Evolutionary conservation across 2,888 invertebrate species (phyloP), one percentile per base, ranked within the genome.

Genomic region (Pristionchus maxplancki): DNA sequence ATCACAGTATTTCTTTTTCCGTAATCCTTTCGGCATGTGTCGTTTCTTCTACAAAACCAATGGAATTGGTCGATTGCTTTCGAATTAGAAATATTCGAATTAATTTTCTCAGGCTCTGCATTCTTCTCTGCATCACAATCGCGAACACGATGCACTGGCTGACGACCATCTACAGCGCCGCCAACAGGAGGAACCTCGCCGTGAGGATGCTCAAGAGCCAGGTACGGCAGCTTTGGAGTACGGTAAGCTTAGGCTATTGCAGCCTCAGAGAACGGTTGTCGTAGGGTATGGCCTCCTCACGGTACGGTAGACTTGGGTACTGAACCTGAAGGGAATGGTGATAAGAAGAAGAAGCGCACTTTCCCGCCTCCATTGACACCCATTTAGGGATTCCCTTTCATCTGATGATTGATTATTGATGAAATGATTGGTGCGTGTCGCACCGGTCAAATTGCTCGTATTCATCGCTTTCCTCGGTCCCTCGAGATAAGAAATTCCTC

Each of bases 91-190:
- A n/a, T n/a, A n/a, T n/a, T n/a, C n/a, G n/a, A 31, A 67, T 6
- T 5, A 31, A 31, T 20, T 53, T 15, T 58, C n/a, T 34, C 34
- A 58, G 83, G 83, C 28, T 85, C 28, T 64, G 62, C 24, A 24
- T 87, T 13, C 74, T 87, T 6, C 87, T 87, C 31, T 44, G 44
- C 50, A 74, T 74, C 87, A 87, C 87, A 2, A 87, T 87, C 74
- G 50, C 40, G 24, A 71, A 67, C 20, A 64, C 87, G 1, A 17
- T 87, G 24, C 87, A 87, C 24, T 87, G 87, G 87, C 24, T 87
- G 34, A 34, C n/a, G 8, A 31, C 44, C 37, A 40, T 87, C 50
- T 87, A 87, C 74, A 37, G 34, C 9, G 8, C 48, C 6, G 48
- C 87, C 24, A 50, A 34, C 50, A 87, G 87, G 20, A 71, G 74